phyloP scores from a whole-genome alignment of 2,888 invertebrate species.

The Ryuthela nishihirai region DNA sequence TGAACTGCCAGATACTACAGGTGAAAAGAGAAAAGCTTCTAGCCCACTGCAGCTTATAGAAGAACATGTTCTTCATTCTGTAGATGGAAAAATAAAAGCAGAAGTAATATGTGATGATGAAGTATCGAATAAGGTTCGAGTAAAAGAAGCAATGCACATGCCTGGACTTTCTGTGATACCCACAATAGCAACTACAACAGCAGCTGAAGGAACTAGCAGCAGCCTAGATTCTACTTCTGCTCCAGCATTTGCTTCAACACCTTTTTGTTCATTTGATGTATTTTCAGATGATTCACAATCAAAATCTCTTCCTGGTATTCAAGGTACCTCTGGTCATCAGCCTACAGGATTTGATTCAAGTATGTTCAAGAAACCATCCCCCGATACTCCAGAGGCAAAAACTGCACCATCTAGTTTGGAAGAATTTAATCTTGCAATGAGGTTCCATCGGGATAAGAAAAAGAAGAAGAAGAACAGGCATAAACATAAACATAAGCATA shows the following conservation, averaged over 20 bases:
- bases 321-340: constrained; percentile 53
- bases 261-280: constrained; percentile 38
- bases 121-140: constrained; percentile 21
- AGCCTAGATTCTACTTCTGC: constrained; percentile 35
- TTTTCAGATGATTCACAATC: constrained; percentile 44
- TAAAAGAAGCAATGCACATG: constrained; percentile 7
- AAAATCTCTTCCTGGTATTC: constrained; percentile 38
- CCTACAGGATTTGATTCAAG: constrained; percentile 79
- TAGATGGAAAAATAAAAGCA: constrained; percentile 22
- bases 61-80: constrained; percentile 17
- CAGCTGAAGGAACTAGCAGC: too few species aligned
- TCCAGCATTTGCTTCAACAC: constrained; percentile 39
- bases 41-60: constrained; percentile 28
- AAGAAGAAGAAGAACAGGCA: constrained; percentile 50
- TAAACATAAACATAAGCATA: constrained; percentile 48
- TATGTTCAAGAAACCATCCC: constrained; percentile 61
- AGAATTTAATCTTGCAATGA: constrained; percentile 50
- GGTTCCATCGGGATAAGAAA: constrained; percentile 48
- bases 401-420: constrained; percentile 7
- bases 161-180: constrained; percentile 16
- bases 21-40: constrained; percentile 30
- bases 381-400: constrained; percentile 22
- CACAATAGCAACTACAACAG: too few species aligned
- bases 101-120: constrained; percentile 9
- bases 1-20: not conserved